phyloP scores from a whole-genome alignment of 23 tunicate genomes.

The Oikopleura dioica region DNA sequence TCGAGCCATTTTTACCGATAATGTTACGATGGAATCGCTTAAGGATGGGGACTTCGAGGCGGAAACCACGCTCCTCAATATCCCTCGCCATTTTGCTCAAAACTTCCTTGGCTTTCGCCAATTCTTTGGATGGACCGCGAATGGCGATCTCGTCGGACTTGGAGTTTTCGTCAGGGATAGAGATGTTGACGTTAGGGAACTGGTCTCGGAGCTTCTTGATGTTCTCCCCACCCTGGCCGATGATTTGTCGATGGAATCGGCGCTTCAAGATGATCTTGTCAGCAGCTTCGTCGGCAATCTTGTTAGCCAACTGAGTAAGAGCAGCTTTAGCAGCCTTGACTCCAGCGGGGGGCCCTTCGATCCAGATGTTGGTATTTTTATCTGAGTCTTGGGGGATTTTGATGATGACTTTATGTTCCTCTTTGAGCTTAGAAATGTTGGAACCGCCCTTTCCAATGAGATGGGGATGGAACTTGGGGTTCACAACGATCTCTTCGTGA shows the following conservation, averaged over 20 bases:
- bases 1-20: conserved; percentile 85
- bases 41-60: conserved; percentile 91
- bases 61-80: conserved; percentile 71
- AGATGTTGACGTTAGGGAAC: conserved; percentile 38
- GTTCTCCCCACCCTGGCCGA: conserved; percentile 80
- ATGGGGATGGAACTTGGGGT: conserved; percentile 47
- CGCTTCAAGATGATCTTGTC: conserved; percentile 54
- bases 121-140: conserved; percentile 73
- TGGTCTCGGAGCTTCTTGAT: conserved; percentile 26
- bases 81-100: conserved; percentile 53
- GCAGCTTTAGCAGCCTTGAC: conserved; percentile 44
- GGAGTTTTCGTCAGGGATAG: conserved; percentile 45
- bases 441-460: conserved; percentile 95
- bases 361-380: conserved; percentile 38
- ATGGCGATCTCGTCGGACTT: conserved; percentile 68
- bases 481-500: conserved; percentile 52
- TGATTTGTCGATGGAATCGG: conserved; percentile 62
- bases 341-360: conserved; percentile 84
- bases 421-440: conserved; percentile 56
- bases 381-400: conserved; percentile 53
- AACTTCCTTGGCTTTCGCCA: conserved; percentile 47
- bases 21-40: conserved; percentile 90
- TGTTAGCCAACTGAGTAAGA: conserved; percentile 26
- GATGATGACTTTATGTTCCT: conserved; percentile 38
- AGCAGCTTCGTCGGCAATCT: conserved; percentile 65